A percentile compares a stretch with the other conserved stretches of the same genome.
phyloP scores from a whole-genome alignment of 2,113 vertebrate genomes.

The Tricholaema leucomelas region DNA sequence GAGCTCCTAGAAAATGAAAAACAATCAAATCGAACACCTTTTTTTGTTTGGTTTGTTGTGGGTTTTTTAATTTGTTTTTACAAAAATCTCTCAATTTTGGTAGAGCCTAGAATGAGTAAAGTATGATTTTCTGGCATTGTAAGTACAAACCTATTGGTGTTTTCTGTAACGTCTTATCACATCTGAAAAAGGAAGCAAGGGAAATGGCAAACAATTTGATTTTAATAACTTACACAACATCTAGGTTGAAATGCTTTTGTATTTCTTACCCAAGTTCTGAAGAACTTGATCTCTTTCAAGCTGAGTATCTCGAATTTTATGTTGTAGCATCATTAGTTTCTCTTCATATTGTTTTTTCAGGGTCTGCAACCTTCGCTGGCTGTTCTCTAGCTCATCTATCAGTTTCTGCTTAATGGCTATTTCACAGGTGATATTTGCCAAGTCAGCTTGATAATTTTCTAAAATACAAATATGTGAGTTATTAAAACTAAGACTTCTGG shows the following conservation, averaged over 20 bases:
- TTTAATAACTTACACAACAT: background rate
- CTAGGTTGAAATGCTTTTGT: background rate
- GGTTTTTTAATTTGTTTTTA: background rate
- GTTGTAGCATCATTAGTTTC: conserved; percentile 94
- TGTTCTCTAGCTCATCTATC: conserved; percentile 98
- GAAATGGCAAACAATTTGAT: background rate
- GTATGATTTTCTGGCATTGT: background rate
- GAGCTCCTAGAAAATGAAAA: background rate
- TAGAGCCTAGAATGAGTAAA: background rate
- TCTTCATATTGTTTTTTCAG: conserved; percentile 97
- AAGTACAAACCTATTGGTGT: background rate
- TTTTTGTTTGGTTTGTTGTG: too few relatives aligned
- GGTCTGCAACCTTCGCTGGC: conserved; percentile 92
- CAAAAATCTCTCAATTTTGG: background rate
- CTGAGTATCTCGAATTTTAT: conserved; percentile 96
- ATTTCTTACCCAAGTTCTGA: conserved; percentile 89
- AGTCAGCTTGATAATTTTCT: conserved; percentile 94
- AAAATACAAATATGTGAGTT: conserved; percentile 16
- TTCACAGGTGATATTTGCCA: conserved; percentile 99
- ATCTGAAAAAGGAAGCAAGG: background rate
- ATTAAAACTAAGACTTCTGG: background rate
- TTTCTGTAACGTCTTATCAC: background rate
- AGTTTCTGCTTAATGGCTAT: conserved; percentile 99
- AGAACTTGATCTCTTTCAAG: conserved; percentile 96
- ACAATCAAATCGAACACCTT: background rate